phyloP scores from a whole-genome alignment of 2,888 invertebrate genomes.

The Elegia similella region DNA sequence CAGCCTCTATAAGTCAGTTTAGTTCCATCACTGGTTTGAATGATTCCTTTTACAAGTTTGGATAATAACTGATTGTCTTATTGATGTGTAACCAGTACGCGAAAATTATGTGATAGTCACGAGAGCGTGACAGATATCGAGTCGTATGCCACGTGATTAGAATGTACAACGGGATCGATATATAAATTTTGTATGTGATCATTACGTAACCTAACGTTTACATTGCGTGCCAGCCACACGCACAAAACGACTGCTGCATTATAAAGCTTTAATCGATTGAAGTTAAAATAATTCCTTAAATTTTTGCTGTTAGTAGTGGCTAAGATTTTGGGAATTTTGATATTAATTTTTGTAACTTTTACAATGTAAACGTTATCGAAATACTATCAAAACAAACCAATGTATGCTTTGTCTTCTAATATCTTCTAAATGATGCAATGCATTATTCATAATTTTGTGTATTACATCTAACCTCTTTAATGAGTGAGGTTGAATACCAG shows the following conservation, averaged over 20 bases:
- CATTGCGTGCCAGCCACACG: background rate
- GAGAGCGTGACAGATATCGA: no score
- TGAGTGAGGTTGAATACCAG: constrained; percentile 38
- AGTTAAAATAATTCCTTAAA: background rate
- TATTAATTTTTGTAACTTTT: background rate
- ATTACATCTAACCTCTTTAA: constrained; percentile 1
- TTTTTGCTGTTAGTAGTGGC: constrained; percentile 8
- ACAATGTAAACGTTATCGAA: background rate
- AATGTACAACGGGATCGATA: no score
- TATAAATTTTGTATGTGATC: no score
- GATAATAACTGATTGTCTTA: no score
- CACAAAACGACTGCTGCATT: constrained; percentile 9
- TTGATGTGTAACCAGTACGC: no score
- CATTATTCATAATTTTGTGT: background rate
- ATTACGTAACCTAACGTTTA: constrained; percentile 15
- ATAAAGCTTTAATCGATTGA: background rate
- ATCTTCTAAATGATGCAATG: background rate
- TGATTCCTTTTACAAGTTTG: no score
- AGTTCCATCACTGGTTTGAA: no score
- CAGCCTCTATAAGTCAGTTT: no score
- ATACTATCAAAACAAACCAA: background rate
- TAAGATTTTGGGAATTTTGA: background rate
- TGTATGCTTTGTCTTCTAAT: background rate
- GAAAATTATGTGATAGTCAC: no score
- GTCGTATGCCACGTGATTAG: no score